Conservation (phyloP, 2,113 vertebrate species). For the Shinisaurus crocodilurus region DNA sequence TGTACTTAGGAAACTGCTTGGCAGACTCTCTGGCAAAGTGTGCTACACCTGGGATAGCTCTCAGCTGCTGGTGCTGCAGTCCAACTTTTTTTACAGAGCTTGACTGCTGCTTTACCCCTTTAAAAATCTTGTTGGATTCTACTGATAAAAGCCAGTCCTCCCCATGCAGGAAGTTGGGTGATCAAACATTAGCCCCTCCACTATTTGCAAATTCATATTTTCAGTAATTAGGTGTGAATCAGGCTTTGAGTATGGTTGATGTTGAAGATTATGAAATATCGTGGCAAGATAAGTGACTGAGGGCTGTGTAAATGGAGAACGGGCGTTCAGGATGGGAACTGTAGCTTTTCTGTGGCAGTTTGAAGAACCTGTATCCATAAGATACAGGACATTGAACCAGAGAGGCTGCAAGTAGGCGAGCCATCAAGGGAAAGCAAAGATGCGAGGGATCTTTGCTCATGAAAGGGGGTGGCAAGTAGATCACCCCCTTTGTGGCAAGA, state of each 20-base stretch:
- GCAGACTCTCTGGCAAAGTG: neutral
- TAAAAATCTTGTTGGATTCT: too few relatives aligned
- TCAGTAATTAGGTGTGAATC: neutral
- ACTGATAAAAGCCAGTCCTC: neutral
- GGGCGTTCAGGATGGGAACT: neutral
- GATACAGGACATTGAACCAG: neutral
- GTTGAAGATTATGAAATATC: neutral
- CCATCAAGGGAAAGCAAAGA: too few relatives aligned
- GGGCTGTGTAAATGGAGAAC: neutral
- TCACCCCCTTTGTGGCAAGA: too few relatives aligned
- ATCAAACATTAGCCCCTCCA: accelerated
- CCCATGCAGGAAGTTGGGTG: accelerated
- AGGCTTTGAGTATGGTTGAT: accelerated
- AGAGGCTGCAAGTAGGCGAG: too few relatives aligned
- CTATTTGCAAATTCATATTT: accelerated
- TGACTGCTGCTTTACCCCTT: accelerated
- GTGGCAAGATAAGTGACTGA: neutral
- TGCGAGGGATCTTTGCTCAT: too few relatives aligned
- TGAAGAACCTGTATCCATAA: too few relatives aligned
- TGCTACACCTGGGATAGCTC: too few relatives aligned
- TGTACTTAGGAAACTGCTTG: neutral
- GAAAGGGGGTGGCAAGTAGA: too few relatives aligned
- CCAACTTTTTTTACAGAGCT: accelerated
- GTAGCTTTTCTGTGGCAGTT: neutral
- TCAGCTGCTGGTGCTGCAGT: accelerated